Base-by-base conservation (phyloP, 2,888 invertebrate genomes). In the Andrena flavipes region DNA sequence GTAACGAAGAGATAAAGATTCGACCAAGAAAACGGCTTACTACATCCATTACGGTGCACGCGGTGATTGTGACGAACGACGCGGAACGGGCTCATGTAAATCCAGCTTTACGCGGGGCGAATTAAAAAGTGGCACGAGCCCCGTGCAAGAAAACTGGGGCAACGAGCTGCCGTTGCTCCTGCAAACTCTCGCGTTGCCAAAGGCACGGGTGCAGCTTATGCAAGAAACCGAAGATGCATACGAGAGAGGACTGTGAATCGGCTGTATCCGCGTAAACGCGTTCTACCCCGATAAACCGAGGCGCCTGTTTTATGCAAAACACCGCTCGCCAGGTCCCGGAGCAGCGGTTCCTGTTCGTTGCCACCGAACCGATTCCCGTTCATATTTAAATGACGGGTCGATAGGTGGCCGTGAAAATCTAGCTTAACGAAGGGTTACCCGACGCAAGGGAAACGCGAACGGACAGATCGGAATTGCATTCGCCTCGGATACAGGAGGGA, bases 61-160 rank as follows among this genome's bases (percentile, higher is more conserved):
- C 30, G 65, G 29, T 35, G 51, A 74, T 62, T 23, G 54, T 23
- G 68, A 62, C 20, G 48, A 68, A 33, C 16, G 76, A 63, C 26
- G 78, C 63, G 68, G 76, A 79, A 79, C 79, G 69, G 13, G 51
- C 5, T 20, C 51, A 51, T 60, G 79, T 20, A 69, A 79, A 70
- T 77, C 10, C 64, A n/a, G 10, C 5, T 64, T 63, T 63, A 29
- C 69, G n/a, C n/a, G 56, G 7, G 16, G 56, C 23, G n/a, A 49
- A 77, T 59, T 64, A 60, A 77, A 48, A n/a, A 35, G 54, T 74
- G 13, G 20, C 10, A 16, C 2, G 33, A 4, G 29, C n/a, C n/a
- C 16, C 10, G 8, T 7, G 3, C 20, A 48, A 59, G 60, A 49
- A 59, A 64, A 69, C 8, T 69, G 35, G 49, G 10, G 10, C 69